Evolutionary conservation across 2,888 invertebrate species (phyloP), one percentile per base, ranked within the genome.

Genomic region (Encarsia formosa): DNA sequence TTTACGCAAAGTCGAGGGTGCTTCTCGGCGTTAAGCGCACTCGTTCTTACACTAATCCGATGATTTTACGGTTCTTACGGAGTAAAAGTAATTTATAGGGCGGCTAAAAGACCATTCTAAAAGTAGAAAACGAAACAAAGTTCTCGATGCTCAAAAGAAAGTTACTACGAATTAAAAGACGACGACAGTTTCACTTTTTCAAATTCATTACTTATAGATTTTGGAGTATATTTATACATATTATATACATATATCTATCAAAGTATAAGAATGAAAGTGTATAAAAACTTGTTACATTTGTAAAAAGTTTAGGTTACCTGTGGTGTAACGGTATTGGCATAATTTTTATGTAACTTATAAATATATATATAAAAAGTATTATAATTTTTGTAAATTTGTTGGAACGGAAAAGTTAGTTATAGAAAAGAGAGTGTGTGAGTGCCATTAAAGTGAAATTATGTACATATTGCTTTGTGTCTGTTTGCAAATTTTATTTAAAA

Each of bases 101-200:
- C 22, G 11, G 23, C 31, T 43, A 11, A 19, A 45, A 2, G 20
- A 11, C 20, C 15, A 20, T 20, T 34, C 18, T 11, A 9, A 24
- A 23, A 23, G 29, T 5, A 20, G 31, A 37, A 9, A 23, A 31
- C 24, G 13, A 50, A 43, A 48, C 11, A 24, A 42, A 49, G 31
- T 49, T 52, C 43, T 49, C n/a, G 39, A 52, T 52, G 52, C 49
- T 52, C 44, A 56, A 56, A 50, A 45, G 13, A 50, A 56, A 52
- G 52, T 52, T 56, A 56, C 50, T 56, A 56, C 41, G n/a, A n/a
- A n/a, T n/a, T n/a, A n/a, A n/a, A n/a, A n/a, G 24, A 24, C 50
- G 37, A 48, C 47, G 47, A 47, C 50, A 24, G 47, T 52, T 50
- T 56, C 20, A 50, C 41, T 52, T 52, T 40, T 50, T 20, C 47